Base-by-base conservation (phyloP, 1,140 invertebrate species). In the Leptoteleia sp. region DNA sequence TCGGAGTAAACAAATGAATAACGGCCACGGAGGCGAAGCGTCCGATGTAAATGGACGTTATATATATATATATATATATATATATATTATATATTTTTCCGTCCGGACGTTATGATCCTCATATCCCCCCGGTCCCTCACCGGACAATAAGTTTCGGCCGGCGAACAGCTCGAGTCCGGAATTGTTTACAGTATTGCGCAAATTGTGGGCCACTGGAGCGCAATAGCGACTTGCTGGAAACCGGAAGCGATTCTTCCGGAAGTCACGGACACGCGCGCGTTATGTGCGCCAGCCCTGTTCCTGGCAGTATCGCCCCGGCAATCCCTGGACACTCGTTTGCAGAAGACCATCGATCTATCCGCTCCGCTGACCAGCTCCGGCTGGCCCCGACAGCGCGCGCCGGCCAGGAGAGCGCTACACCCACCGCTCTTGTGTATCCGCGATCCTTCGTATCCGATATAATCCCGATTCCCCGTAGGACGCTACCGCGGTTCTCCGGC, bases 381-480 rank as follows among this genome's bases (percentile, higher is more conserved):
- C 61, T 40, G 59, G 55, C 48, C 27, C 48, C 50, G 43, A 59
- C 65, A 65, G 37, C 54, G 54, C n/a, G n/a, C n/a, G n/a, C n/a
- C 3, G 25, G 27, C 15, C 33, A 8, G 17, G 45, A 40, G 43
- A 55, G 40, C 54, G 62, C 62, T 70, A 64, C 70, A 79, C 64
- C 70, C 71, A 70, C 40, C 52, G 35, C 52, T n/a, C 52, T 43
- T 72, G 65, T 80, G 71, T 72, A 80, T 80, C n/a, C 71, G 76
- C 71, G 77, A 80, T 80, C 54, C 71, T 77, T 57, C n/a, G 77
- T 72, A 62, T 64, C 65, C 77, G 77, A 80, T 80, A 71, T 67
- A 76, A 71, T 71, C 65, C 71, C 47, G 65, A 70, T 76, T 80
- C 77, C 77, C 77, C 48, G 68, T 72, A 80, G 78, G 78, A 80